Evolutionary conservation across 2,113 vertebrate genomes (phyloP).

Genomic region (Megaceryle maxima): DNA sequence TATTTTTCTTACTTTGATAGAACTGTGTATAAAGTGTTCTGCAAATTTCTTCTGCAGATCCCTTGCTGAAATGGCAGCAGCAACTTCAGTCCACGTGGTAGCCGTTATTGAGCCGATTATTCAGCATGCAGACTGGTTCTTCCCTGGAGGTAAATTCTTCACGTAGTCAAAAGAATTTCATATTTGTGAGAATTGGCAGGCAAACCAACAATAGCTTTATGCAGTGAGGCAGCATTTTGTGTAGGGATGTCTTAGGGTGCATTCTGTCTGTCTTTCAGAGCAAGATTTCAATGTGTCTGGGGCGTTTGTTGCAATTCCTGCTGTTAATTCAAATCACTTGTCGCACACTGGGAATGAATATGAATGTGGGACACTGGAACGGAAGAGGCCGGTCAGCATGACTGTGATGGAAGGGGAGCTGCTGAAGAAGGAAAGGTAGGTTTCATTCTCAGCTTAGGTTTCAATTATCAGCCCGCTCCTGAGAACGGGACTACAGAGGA

Average conservation of each 20-base stretch:
- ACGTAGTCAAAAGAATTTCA: neutral
- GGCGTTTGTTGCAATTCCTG: conserved; percentile 84
- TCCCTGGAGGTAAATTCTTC: conserved; percentile 87
- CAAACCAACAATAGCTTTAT: neutral
- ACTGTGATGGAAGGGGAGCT: conserved; percentile 87
- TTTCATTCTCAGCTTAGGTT: neutral
- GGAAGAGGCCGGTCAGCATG: conserved; percentile 92
- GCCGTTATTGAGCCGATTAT: conserved; percentile 96
- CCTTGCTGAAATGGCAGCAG: conserved; percentile 95
- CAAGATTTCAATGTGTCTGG: conserved; percentile 97
- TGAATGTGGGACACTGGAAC: conserved; percentile 86
- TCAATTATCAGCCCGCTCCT: neutral
- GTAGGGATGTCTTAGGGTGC: neutral
- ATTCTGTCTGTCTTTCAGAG: conserved; percentile 72
- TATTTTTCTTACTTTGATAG: neutral
- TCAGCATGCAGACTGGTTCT: conserved; percentile 98
- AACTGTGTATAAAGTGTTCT: neutral
- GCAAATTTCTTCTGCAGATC: conserved; percentile 73
- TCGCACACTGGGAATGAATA: conserved; percentile 75
- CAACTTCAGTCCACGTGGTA: conserved; percentile 95
- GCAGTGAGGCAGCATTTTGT: neutral
- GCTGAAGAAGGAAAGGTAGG: conserved; percentile 89
- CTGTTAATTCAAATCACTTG: conserved; percentile 87
- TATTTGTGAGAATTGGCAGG: neutral
- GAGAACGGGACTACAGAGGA: neutral